Base-by-base conservation (phyloP, 2,888 invertebrate species). In the Cataglyphis cursor region DNA sequence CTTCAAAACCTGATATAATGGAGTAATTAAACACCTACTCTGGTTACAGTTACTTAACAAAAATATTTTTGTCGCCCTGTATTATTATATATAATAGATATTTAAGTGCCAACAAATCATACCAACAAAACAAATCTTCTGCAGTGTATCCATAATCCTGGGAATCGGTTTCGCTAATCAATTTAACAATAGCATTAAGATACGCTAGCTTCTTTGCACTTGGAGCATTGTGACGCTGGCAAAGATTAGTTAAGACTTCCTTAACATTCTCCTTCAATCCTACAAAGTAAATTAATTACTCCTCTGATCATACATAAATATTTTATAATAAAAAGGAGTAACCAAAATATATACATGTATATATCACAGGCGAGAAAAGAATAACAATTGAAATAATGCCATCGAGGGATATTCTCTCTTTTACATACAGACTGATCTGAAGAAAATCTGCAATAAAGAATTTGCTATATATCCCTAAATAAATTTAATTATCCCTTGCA, bases 111-210 rank as follows among this genome's bases (percentile, higher is more conserved):
- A 10, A 2, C 31, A 31, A 61, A 51, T 62, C 95, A 95, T 95
- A 98, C 98, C 98, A 98, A 92, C 96, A 96, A 89, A 98, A 97
- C 91, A 99, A 96, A 94, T 99, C 98, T 95, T 98, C 97, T 85
- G 96, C 96, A 89, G 96, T 96, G 94, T 97, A 97, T 68, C 97
- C 97, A 91, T 97, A 96, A 90, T 96, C 96, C 87, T 95, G 95
- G 91, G 96, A 92, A 84, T 96, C 95, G 80, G 95, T 96, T 90
- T 97, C 96, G 93, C 96, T 95, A 89, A 97, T 95, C 88, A 99
- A 96, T 93, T 98, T 98, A 81, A 98, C 98, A 95, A 99, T 97
- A 85, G 97, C 97, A 96, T 99, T 99, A 92, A 99, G 96, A 95
- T 98, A 98, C 89, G 97, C 97, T 90, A 99, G 96, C 94, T 97